Evolutionary conservation across 2,888 invertebrate species (phyloP).

Genomic region (Dicyrtoma fusca): DNA sequence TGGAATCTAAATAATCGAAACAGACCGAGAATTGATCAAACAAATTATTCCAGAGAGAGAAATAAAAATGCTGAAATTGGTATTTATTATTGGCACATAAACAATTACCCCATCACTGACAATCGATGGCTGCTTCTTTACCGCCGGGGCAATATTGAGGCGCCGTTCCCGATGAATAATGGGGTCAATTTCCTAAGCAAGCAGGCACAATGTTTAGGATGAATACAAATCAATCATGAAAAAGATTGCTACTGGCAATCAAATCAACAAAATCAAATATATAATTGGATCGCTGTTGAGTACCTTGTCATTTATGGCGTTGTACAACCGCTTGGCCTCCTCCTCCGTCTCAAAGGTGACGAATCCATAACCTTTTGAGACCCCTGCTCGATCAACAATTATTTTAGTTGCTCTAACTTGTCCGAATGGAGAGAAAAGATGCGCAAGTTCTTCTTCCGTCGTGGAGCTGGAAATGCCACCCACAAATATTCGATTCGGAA

Average conservation of each 20-base stretch:
- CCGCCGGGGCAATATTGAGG: constrained; percentile 83
- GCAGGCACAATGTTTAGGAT: background rate
- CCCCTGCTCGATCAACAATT: constrained; percentile 90
- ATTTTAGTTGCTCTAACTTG: constrained; percentile 86
- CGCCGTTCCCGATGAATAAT: constrained; percentile 72
- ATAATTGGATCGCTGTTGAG: background rate
- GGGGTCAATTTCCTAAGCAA: constrained; percentile 50
- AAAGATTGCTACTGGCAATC: background rate
- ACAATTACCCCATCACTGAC: constrained; percentile 31
- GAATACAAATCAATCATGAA: background rate
- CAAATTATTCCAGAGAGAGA: background rate
- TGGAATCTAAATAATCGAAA: background rate
- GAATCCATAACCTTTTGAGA: constrained; percentile 89
- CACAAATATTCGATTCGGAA: constrained; percentile 94
- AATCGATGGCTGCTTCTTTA: constrained; percentile 73
- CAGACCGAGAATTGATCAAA: no score
- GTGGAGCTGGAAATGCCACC: constrained; percentile 94
- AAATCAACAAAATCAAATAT: background rate
- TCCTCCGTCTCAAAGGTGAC: constrained; percentile 85
- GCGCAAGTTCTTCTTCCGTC: constrained; percentile 87
- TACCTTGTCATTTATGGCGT: constrained; percentile 47
- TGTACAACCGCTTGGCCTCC: constrained; percentile 68
- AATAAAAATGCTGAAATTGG: no score
- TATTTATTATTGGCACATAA: no score
- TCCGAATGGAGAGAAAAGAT: constrained; percentile 87